phyloP scores from a whole-genome alignment of 2,888 invertebrate genomes.

The Sepiola atlantica region DNA sequence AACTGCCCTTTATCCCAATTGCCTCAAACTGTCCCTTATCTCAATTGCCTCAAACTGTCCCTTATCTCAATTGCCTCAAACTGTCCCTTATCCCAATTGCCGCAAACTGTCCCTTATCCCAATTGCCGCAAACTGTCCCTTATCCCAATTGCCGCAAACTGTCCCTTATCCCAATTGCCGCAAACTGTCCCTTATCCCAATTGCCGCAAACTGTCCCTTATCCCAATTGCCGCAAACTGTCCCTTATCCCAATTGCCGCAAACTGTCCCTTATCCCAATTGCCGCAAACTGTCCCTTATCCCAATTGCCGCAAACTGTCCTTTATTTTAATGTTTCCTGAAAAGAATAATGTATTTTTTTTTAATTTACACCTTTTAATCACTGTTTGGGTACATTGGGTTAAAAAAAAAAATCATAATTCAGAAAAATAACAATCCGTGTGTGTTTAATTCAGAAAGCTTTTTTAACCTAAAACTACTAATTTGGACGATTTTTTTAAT shows the following conservation, averaged over 20 bases:
- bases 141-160: background rate
- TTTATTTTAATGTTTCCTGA: background rate
- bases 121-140: background rate
- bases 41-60: too few species aligned
- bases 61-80: background rate
- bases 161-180: background rate
- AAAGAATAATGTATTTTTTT: background rate
- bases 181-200: background rate
- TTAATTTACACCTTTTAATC: background rate
- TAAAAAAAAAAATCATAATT: background rate
- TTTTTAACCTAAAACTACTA: background rate
- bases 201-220: background rate
- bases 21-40: background rate
- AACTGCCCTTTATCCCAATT: background rate
- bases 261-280: background rate
- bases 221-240: background rate
- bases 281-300: background rate
- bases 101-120: background rate
- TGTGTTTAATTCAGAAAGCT: background rate
- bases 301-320: too few species aligned
- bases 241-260: background rate
- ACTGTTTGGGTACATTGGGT: background rate
- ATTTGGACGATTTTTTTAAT: background rate
- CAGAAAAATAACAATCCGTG: background rate
- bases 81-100: background rate